Percentiles rank a stretch among this genome's conserved stretches.
Conservation (phyloP, 2,113 vertebrate species). For the Girardinichthys multiradiatus region DNA sequence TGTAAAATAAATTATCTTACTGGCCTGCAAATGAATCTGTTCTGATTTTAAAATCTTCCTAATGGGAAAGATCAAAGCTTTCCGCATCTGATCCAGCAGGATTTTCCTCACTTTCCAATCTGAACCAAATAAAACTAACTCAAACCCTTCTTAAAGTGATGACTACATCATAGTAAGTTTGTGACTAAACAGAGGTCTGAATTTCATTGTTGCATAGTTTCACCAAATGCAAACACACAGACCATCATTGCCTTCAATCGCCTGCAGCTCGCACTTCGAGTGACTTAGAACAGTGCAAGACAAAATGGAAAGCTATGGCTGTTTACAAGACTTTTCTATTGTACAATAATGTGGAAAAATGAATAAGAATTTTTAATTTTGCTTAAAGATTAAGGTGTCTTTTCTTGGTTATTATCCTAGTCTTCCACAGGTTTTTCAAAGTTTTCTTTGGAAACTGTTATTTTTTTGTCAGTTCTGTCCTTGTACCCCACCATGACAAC, state of each 20-base stretch:
- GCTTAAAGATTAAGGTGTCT: too few species aligned
- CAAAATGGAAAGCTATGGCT: background rate
- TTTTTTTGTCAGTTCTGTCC: too few species aligned
- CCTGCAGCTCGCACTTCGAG: background rate
- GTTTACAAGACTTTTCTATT: background rate
- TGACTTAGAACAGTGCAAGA: background rate
- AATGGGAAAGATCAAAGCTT: background rate
- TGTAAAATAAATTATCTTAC: background rate
- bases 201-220: too few species aligned
- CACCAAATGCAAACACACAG: too few species aligned
- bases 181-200: background rate
- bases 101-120: too few species aligned
- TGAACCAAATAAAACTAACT: too few species aligned
- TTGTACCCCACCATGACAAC: background rate
- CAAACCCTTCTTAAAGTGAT: too few species aligned
- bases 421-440: too few species aligned
- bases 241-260: background rate
- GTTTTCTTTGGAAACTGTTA: too few species aligned
- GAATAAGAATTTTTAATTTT: background rate
- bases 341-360: background rate
- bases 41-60: background rate
- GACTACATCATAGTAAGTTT: background rate
- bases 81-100: background rate
- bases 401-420: too few species aligned
- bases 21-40: too few species aligned